Base-by-base conservation (phyloP, 2,888 invertebrate species). In the Drosophila conformis region DNA sequence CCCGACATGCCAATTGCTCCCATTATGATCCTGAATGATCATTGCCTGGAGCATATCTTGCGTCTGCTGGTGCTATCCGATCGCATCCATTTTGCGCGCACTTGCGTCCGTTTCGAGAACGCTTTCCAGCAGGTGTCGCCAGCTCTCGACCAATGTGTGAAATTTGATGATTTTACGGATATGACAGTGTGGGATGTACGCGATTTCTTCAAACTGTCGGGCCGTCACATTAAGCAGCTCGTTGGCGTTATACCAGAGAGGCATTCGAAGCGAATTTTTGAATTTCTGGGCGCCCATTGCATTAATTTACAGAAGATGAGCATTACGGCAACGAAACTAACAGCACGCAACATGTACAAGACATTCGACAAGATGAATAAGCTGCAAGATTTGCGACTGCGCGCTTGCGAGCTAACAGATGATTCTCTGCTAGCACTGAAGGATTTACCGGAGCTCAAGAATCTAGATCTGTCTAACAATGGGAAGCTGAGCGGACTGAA, bases 121-220 rank as follows among this genome's bases (percentile, higher is more conserved):
- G 27, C 84, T 4, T 84, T 90, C 18, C 33, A 65, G n/a, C 42
- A 46, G n/a, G 15, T 64, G 5, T 61, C 86, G 2, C 64, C 65
- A 21, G 15, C 54, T 0, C 25, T 81, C 21, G 73, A 89, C 36
- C 71, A 61, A 46, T 27, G 10, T 0, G 7, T 86, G 0, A 38
- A 69, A 7, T 62, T 77, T 5, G 6, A 29, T 1, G 6, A 52
- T 0, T 71, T 87, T 1, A 25, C 35, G 2, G 11, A 13, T 0
- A 52, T 90, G 79, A 88, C 87, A 0, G 29, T 69, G 6, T 90
- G 89, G 89, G 83, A 87, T 48, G 36, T 90, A 11, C 76, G 73
- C 0, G 81, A 88, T 21, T 90, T 86, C 29, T 90, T 90, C 8
- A 10, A 4, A 5, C 46, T 87, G 1, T 74, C 79, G 1, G 90